Evolutionary conservation across 2,888 invertebrate species (phyloP).

Genomic region (Branchinecta sandiegonensis): DNA sequence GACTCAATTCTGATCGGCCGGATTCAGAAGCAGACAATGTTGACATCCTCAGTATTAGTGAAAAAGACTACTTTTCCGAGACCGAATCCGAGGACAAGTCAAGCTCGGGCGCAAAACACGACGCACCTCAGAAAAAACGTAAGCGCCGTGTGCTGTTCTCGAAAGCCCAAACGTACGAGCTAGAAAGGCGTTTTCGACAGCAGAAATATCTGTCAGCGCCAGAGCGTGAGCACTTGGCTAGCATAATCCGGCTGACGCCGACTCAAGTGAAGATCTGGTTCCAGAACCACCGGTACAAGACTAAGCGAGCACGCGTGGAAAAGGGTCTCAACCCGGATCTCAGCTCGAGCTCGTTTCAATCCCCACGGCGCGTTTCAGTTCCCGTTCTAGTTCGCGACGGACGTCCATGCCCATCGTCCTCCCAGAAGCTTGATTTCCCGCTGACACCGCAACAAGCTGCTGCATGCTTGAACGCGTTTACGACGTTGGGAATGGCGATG

Average conservation of each 20-base stretch:
- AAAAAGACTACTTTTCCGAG: constrained; percentile 7
- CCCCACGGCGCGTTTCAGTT: constrained; percentile 81
- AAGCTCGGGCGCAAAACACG: background rate
- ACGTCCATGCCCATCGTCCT: constrained; percentile 52
- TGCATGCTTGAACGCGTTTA: background rate
- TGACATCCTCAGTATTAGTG: constrained; percentile 1
- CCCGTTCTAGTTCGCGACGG: constrained; percentile 89
- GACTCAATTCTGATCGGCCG: background rate
- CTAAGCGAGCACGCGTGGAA: constrained; percentile 92
- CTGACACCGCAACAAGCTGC: constrained; percentile 4
- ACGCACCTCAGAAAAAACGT: constrained; percentile 56
- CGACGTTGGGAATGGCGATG: background rate
- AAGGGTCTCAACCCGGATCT: constrained; percentile 43
- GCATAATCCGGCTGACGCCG: constrained; percentile 83
- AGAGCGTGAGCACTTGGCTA: constrained; percentile 90
- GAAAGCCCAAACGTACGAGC: constrained; percentile 90
- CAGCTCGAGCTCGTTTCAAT: constrained; percentile 46
- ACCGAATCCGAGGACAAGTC: constrained; percentile 1
- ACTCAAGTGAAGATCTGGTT: constrained; percentile 98
- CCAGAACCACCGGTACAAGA: constrained; percentile 97
- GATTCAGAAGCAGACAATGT: constrained; percentile 1
- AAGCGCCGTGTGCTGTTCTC: constrained; percentile 93
- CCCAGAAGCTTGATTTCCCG: background rate
- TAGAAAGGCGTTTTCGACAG: constrained; percentile 85
- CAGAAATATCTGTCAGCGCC: constrained; percentile 95